phyloP scores from a whole-genome alignment of 2,797 vertebrate genomes.

The Pangasius larnaudii region DNA sequence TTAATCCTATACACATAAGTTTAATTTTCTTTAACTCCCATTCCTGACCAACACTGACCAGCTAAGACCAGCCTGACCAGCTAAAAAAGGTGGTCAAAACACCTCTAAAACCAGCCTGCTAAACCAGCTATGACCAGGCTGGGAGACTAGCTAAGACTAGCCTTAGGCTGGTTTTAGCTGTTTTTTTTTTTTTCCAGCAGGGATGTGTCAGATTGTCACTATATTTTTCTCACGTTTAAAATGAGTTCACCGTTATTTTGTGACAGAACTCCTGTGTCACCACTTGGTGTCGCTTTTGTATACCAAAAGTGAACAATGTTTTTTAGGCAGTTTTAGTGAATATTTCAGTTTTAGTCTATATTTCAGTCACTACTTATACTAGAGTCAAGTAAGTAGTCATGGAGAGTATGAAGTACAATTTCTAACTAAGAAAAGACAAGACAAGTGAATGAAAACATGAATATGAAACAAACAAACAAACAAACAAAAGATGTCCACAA shows the following conservation, averaged over 20 bases:
- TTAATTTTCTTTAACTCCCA: too few species aligned
- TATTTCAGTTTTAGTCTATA: not conserved
- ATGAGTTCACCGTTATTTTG: not conserved
- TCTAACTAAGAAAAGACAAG: not conserved
- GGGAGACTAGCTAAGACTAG: too few species aligned
- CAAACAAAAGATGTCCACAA: not conserved
- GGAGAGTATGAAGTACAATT: not conserved
- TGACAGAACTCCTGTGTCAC: not conserved
- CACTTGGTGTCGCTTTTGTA: conserved; percentile 28
- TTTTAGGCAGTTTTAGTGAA: not conserved
- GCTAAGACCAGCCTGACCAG: too few species aligned
- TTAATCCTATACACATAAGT: too few species aligned
- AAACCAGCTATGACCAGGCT: too few species aligned
- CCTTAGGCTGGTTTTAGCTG: too few species aligned
- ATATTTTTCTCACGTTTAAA: not conserved
- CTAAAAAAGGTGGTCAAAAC: too few species aligned
- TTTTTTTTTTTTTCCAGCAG: too few species aligned
- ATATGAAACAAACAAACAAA: too few species aligned
- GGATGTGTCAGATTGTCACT: not conserved
- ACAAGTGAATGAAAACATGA: not conserved
- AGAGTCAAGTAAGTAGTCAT: not conserved
- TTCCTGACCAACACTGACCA: too few species aligned
- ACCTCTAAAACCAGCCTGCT: too few species aligned
- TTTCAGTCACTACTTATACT: not conserved
- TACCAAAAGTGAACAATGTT: not conserved